Percentiles rank a stretch among this genome's conserved stretches.
Conservation (phyloP, 2,113 vertebrate genomes). For the Pongo abelii region DNA sequence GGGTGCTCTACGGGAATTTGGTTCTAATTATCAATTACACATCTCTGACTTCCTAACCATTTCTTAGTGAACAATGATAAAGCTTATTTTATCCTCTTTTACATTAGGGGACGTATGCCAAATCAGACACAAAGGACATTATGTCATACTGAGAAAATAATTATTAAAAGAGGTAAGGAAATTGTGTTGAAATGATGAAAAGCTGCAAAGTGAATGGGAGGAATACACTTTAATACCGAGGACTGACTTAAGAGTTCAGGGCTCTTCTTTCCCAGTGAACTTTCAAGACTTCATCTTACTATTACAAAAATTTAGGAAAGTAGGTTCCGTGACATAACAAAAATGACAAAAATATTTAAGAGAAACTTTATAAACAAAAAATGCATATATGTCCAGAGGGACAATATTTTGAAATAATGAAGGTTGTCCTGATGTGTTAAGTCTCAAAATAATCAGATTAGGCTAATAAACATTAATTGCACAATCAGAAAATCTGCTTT, state of each 20-base stretch:
- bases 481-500: not conserved
- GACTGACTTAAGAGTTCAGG: not conserved
- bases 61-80: not conserved
- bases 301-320: not conserved
- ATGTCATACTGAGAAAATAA: constrained; percentile 8
- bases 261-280: not conserved
- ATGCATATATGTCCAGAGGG: not conserved
- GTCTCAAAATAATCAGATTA: not conserved
- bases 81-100: constrained; percentile 8
- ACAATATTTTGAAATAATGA: not conserved
- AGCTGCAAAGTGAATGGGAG: not conserved
- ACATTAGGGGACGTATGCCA: not conserved
- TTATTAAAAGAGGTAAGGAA: constrained; percentile 22
- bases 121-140: constrained; percentile 23
- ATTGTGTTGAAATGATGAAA: constrained; percentile 14
- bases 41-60: not conserved
- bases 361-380: not conserved
- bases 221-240: not conserved
- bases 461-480: not conserved
- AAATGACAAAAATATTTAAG: not conserved
- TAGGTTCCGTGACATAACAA: not conserved
- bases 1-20: not conserved
- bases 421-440: not conserved
- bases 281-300: not conserved
- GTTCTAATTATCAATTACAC: not conserved